phyloP scores from a whole-genome alignment of 2,888 invertebrate genomes.

The Rhamphomyia laevipes region DNA sequence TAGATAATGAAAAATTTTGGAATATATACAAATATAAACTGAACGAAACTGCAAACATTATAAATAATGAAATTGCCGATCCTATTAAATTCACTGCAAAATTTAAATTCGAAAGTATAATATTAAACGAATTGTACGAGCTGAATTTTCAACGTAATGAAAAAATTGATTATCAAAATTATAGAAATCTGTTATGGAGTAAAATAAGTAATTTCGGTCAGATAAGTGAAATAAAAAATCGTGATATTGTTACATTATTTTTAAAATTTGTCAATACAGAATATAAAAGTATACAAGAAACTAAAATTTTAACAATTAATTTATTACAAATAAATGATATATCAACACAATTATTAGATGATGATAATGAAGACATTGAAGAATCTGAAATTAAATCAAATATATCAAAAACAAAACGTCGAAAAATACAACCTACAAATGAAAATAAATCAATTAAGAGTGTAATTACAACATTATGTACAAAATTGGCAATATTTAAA shows the following conservation, averaged over 20 bases:
- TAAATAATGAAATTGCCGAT: slow-evolving; percentile 34
- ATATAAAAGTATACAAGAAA: slow-evolving; percentile 47
- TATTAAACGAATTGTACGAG: background rate
- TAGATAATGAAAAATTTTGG: slow-evolving; percentile 59
- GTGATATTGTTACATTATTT: slow-evolving; percentile 68
- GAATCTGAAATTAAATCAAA: slow-evolving; percentile 18
- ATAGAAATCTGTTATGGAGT: slow-evolving; percentile 71
- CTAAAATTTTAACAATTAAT: slow-evolving; percentile 44
- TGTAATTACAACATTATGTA: slow-evolving; percentile 40
- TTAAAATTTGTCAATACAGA: slow-evolving; percentile 56
- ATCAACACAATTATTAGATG: slow-evolving; percentile 26
- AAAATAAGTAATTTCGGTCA: slow-evolving; percentile 60
- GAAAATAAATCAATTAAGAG: slow-evolving; percentile 12
- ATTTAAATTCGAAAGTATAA: background rate
- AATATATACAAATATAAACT: slow-evolving; percentile 50
- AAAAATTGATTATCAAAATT: slow-evolving; percentile 60
- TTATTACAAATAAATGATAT: slow-evolving; percentile 33
- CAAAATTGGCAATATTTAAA: slow-evolving; percentile 62
- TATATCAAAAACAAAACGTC: slow-evolving; percentile 5
- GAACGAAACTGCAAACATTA: slow-evolving; percentile 40
- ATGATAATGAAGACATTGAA: slow-evolving; percentile 33
- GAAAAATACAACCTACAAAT: slow-evolving; percentile 18
- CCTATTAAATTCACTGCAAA: no score
- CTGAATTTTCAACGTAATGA: background rate
- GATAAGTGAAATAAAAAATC: slow-evolving; percentile 67